Conservation (phyloP, 2,797 vertebrate genomes). For the Columba guinea region DNA sequence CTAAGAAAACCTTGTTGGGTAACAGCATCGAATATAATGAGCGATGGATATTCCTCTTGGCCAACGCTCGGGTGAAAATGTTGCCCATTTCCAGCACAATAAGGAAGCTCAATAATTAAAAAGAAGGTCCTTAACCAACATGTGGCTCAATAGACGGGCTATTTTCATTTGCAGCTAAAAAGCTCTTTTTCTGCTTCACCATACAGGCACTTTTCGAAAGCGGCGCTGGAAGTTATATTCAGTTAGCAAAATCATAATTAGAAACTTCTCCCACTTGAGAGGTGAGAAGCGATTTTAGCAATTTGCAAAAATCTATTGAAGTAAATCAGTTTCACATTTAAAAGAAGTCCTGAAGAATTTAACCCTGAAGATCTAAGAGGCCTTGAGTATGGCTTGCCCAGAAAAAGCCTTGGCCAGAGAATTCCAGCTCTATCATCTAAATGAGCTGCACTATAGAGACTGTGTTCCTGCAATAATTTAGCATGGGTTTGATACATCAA, state of each 20-base stretch:
- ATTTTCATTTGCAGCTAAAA: neutral
- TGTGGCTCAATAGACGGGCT: neutral
- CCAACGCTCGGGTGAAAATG: slow-evolving; percentile 42
- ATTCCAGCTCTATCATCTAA: fast-evolving
- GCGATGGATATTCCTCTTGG: slow-evolving; percentile 66
- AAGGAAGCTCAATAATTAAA: slow-evolving; percentile 34
- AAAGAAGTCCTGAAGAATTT: neutral
- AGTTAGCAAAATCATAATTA: neutral
- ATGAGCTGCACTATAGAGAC: neutral
- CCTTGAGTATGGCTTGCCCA: neutral
- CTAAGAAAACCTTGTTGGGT: slow-evolving; percentile 69
- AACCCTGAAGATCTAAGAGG: neutral
- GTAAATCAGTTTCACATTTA: neutral
- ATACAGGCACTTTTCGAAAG: neutral
- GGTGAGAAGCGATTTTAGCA: neutral
- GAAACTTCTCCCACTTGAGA: neutral
- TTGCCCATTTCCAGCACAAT: slow-evolving; percentile 34
- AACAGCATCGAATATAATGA: slow-evolving; percentile 53
- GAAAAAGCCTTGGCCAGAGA: neutral
- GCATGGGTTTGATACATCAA: neutral
- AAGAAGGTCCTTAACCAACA: neutral
- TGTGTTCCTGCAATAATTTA: neutral
- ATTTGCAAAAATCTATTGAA: neutral
- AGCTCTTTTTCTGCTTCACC: neutral
- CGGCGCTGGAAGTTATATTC: neutral